Conservation (phyloP, 2,888 invertebrate species). For the Pyralis farinalis region DNA sequence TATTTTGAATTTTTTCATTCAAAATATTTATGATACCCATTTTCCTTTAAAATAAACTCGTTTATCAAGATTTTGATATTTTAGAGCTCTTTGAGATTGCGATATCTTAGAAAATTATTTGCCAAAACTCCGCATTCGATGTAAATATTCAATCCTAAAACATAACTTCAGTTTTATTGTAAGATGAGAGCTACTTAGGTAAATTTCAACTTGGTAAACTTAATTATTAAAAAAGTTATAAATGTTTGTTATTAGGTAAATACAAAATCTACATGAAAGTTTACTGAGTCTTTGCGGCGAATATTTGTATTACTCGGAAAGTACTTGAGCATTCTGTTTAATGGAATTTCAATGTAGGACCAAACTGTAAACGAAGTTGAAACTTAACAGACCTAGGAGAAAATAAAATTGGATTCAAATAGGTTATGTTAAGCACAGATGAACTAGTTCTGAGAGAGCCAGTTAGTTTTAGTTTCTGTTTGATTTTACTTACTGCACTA, state of each 20-base stretch:
- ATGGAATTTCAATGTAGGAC: conserved; percentile 1
- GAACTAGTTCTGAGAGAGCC: too few relatives aligned
- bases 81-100: background rate
- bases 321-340: background rate
- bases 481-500: too few relatives aligned
- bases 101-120: background rate
- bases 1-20: too few relatives aligned
- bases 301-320: background rate
- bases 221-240: background rate
- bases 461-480: too few relatives aligned
- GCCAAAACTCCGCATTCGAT: background rate
- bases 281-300: background rate
- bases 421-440: background rate
- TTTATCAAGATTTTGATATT: background rate
- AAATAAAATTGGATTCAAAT: background rate
- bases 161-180: background rate
- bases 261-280: background rate
- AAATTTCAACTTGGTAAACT: background rate
- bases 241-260: background rate
- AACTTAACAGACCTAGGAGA: background rate
- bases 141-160: background rate
- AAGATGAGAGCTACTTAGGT: background rate
- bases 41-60: background rate
- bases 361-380: background rate
- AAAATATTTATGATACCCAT: too few relatives aligned